Percentiles rank a stretch among this genome's conserved stretches.
Evolutionary conservation across 2,888 invertebrate genomes (phyloP).

Genomic region (Microctonus hyperodae): DNA sequence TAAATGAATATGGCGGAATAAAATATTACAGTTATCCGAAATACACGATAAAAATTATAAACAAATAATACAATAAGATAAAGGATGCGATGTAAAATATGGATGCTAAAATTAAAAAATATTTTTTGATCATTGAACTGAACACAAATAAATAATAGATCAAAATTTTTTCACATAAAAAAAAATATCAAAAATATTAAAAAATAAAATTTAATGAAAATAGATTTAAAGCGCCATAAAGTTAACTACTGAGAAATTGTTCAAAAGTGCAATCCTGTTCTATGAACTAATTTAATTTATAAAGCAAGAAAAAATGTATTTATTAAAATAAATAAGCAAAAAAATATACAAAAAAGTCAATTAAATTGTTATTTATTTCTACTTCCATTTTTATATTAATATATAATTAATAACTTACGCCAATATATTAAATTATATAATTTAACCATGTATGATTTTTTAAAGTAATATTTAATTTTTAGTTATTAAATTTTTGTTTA

Average conservation of each 20-base stretch:
- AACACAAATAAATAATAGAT: neutral
- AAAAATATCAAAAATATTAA: too few species aligned
- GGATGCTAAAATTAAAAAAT: neutral
- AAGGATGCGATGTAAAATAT: neutral
- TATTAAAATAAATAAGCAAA: conserved; percentile 64
- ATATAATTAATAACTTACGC: too few species aligned
- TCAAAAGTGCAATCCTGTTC: conserved; percentile 60
- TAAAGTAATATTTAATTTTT: too few species aligned
- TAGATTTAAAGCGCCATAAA: conserved; percentile 28
- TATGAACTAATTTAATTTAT: conserved; percentile 64
- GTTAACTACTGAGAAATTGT: conserved; percentile 40
- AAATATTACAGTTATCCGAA: neutral
- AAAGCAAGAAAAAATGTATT: conserved; percentile 61
- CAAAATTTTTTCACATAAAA: neutral
- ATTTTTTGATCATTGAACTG: neutral
- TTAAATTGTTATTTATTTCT: too few species aligned
- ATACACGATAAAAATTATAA: neutral
- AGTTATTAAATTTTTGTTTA: neutral
- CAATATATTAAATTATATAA: too few species aligned
- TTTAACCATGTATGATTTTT: too few species aligned
- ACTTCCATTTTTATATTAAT: too few species aligned
- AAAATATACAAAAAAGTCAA: conserved; percentile 38
- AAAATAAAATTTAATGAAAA: neutral
- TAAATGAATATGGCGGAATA: neutral
- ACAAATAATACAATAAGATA: neutral